Base-by-base conservation (phyloP, 2,797 vertebrate genomes). In the Meriones psammophilus region DNA sequence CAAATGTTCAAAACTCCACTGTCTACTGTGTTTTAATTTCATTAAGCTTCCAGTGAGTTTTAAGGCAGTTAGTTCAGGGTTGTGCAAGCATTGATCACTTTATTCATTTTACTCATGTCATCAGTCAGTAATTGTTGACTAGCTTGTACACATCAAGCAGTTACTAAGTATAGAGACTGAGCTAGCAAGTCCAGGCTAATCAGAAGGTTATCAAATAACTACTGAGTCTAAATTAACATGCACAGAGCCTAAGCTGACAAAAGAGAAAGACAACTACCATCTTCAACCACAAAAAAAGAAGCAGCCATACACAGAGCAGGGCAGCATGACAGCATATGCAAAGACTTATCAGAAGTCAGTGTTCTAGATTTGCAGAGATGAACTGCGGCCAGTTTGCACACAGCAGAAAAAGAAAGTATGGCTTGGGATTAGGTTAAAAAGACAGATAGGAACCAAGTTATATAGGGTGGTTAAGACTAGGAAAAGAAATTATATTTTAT, bases 401-500 rank as follows among this genome's bases (percentile, higher is more conserved):
- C 2, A 80, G 6, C 6, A 46, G 66, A 78, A 88, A 8, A 68
- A 22, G 66, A 76, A 93, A 91, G 8, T 95, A 93, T 33, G 36
- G 2, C 20, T 84, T 80, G 58, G 33, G 33, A 71, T 68, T 78
- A 94, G 56, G 85, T 71, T 30, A 84, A 54, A 54, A 96, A 97
- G 91, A 94, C 33, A 64, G 39, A 50, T 50, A 92, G 69, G 15
- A 91, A 92, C 30, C 64, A 88, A 42, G 78, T 87, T 64, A 33
- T 22, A 22, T 33, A 85, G 8, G 13, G 28, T 85, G 36, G 28
- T 94, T 89, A 71, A 96, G 62, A 94, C 56, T 60, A 46, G 76
- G 71, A 93, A 73, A 97, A 91, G 20, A 66, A 94, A 15, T 92
- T 91, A 91, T 68, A 88, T 94, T 95, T 96, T 96, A 95, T 94